Conservation (phyloP, 2,888 invertebrate genomes). For the Cyclophora punctaria region DNA sequence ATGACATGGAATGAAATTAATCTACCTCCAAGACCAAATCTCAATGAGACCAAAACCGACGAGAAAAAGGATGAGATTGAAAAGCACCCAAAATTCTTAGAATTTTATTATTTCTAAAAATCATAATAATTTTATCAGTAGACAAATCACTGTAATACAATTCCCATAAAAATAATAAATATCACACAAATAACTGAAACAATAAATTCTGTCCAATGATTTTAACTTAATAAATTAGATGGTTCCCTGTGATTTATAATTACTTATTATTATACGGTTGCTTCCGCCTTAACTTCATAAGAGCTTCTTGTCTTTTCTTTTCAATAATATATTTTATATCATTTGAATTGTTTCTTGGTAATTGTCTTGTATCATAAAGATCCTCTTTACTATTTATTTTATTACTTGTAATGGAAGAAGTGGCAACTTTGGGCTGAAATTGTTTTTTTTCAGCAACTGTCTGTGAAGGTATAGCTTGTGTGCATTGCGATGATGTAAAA, state of each 20-base stretch:
- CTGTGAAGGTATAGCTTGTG: slow-evolving; percentile 14
- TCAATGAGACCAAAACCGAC: too few species aligned
- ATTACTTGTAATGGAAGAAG: slow-evolving; percentile 4
- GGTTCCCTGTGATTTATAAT: too few species aligned
- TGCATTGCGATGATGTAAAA: slow-evolving; percentile 46
- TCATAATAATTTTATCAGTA: not conserved
- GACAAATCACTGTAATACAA: slow-evolving; percentile 3
- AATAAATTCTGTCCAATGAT: slow-evolving; percentile 10
- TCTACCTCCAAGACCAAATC: too few species aligned
- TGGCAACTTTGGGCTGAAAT: slow-evolving; percentile 45
- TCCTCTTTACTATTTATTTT: slow-evolving; percentile 9
- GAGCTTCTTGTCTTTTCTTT: slow-evolving; percentile 64
- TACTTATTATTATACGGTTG: slow-evolving; percentile 22
- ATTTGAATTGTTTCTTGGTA: slow-evolving; percentile 13
- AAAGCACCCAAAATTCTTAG: too few species aligned
- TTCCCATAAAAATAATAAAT: slow-evolving; percentile 8
- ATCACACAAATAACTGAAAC: slow-evolving; percentile 8
- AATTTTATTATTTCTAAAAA: too few species aligned
- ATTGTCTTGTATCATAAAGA: not conserved
- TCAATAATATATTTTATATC: slow-evolving; percentile 56
- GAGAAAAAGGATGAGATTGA: too few species aligned
- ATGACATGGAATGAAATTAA: too few species aligned
- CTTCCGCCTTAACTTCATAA: slow-evolving; percentile 56
- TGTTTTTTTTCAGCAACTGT: slow-evolving; percentile 9
- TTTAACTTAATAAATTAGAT: slow-evolving; percentile 7